Conservation (phyloP, 2,888 invertebrate genomes). For the Sarcophaga subvicina region DNA sequence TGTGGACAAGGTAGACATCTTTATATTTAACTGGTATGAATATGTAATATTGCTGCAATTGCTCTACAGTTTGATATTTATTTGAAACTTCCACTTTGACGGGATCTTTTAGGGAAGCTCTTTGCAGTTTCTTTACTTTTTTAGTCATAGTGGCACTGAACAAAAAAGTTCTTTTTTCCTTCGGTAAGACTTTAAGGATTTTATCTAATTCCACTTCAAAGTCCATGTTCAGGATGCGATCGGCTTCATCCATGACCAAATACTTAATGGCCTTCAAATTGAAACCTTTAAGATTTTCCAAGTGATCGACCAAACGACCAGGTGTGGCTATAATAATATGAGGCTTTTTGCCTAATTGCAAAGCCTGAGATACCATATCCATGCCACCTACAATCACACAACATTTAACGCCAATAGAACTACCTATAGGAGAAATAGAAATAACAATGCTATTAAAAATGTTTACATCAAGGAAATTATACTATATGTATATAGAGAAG, state of each 20-base stretch:
- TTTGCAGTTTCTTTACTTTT: constrained; percentile 96
- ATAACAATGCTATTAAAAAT: background rate
- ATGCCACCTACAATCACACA: constrained; percentile 99
- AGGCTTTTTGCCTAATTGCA: constrained; percentile 96
- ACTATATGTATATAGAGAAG: background rate
- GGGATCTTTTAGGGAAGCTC: constrained; percentile 96
- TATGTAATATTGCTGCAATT: constrained; percentile 95
- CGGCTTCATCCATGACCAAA: constrained; percentile 99
- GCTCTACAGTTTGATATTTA: constrained; percentile 99
- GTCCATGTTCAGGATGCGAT: constrained; percentile 99
- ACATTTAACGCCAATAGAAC: constrained; percentile 96
- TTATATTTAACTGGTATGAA: constrained; percentile 98
- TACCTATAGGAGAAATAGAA: constrained; percentile 83
- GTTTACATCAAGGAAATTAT: no score
- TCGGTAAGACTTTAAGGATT: constrained; percentile 93
- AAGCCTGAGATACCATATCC: constrained; percentile 97
- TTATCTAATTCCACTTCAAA: constrained; percentile 99
- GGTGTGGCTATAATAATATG: constrained; percentile 99
- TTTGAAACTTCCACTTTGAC: constrained; percentile 97
- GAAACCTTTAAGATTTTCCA: constrained; percentile 99
- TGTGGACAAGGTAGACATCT: constrained; percentile 97
- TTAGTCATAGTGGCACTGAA: constrained; percentile 99
- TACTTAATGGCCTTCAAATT: constrained; percentile 93
- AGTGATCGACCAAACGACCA: constrained; percentile 96
- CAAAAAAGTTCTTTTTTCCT: constrained; percentile 94